phyloP scores from a whole-genome alignment of 2,113 vertebrate species.

The Elephantulus edwardii region DNA sequence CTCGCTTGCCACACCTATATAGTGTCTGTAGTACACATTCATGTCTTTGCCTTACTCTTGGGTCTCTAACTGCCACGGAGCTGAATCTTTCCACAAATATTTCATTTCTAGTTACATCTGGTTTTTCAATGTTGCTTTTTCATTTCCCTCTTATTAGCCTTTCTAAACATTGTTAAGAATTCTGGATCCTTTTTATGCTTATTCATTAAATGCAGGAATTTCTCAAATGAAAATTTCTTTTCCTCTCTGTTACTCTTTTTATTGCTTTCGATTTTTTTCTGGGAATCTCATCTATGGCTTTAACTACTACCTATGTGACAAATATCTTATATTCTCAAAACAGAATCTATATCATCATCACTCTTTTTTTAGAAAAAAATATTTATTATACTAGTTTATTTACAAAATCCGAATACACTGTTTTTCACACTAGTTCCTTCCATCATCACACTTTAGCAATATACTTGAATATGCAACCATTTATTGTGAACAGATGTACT shows the following conservation, averaged over 20 bases:
- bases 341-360: background rate
- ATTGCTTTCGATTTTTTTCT: background rate
- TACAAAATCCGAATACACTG: too few relatives aligned
- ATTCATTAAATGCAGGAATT: background rate
- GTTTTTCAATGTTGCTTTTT: background rate
- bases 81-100: background rate
- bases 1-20: background rate
- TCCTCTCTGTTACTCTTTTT: background rate
- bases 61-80: background rate
- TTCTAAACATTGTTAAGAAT: background rate
- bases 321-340: background rate
- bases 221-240: background rate
- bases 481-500: background rate
- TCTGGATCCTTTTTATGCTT: background rate
- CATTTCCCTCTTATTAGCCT: background rate
- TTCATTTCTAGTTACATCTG: background rate
- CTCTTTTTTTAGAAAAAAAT: background rate
- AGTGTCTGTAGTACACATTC: background rate
- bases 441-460: too few relatives aligned
- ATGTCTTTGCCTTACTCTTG: background rate
- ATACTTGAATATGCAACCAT: constrained; percentile 18
- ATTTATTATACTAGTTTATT: too few relatives aligned
- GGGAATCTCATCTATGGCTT: background rate
- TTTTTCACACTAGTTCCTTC: too few relatives aligned
- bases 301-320: background rate